Evolutionary conservation across 2,113 vertebrate species (phyloP), one percentile per base, ranked within the genome.

Genomic region (Lynx canadensis): DNA sequence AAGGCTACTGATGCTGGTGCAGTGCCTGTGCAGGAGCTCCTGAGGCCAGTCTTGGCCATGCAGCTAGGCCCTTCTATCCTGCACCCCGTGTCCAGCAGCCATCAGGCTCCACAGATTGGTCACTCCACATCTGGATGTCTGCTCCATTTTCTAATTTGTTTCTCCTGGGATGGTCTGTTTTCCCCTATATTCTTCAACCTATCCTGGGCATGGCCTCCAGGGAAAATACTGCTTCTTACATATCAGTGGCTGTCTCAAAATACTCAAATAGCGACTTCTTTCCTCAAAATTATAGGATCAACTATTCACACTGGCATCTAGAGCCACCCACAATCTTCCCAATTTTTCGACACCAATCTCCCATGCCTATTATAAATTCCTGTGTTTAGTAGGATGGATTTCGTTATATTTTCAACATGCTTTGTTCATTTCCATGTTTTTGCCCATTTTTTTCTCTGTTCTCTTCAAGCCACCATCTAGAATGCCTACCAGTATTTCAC

Each of bases 61-160:
- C 19, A 57, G 13, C 1, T 3, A 3, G 27, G 29, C 5, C 33
- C 14, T 50, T 48, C 41, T n/a, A 15, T 3, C 2, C 13, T 1
- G 4, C 19, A 14, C 31, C 50, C 23, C 74, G 74, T 0, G 7
- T 2, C 41, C 41, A 25, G 55, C 6, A 36, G 29, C 12, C 12
- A 15, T 15, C 29, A 14, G 0, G 1, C 33, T 27, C 85, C 12
- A 9, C 7, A 5, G 31, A 60, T 2, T 11, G 7, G 33, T 33
- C 60, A 31, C 60, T 48, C 7, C 8, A 7, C n/a, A 2, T n/a
- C 1, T 3, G 38, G 31, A 48, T 6, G 14, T 38, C 27, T 33
- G 45, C 15, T 21, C 65, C 4, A 15, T 19, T 38, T 78, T 63
- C 57, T 38, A 27, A 55, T n/a, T 89, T 33, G 25, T 45, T 13